Evolutionary conservation across 37 sponge, comb jelly and placozoan genomes (phyloP), one percentile per base, ranked within the genome.

Genomic region (Aplysina aerophoba): DNA sequence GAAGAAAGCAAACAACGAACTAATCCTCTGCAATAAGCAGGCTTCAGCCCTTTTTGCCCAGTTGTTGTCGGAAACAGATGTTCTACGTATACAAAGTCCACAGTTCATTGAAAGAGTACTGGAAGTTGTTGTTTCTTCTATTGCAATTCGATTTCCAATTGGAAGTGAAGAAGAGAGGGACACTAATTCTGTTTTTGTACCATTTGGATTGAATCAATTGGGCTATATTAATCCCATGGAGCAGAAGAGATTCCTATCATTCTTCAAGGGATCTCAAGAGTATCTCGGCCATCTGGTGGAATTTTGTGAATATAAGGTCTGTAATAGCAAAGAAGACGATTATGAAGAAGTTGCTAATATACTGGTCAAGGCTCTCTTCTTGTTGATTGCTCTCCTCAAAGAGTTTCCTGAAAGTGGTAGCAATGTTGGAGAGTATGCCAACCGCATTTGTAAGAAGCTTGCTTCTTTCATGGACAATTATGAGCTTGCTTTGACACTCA

Each of bases 121-220:
- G 17, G 15, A 4, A 27, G 17, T 27, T n/a, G 28, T 6, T 27
- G 71, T 35, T 4, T 11, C 71, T 2, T 31, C 15, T 27, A n/a
- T 69, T 30, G 34, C 2, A 3, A 28, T 69, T 30, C 27, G 34
- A 69, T 69, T 69, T 30, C 71, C 71, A 69, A 27, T 69, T 30
- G 71, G 34, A 16, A 69, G 71, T 69, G 71, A 69, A 35, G 35
- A 6, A 30, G 71, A 69, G 30, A 69, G 34, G 34, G 71, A 69
- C 0, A 34, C 17, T 6, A 69, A 69, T 30, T 0, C 1, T 17
- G 33, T 69, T 17, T 69, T 69, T 30, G 34, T 1, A 17, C 4
- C 11, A 6, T 62, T 14, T 62, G 71, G 30, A 30, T 31, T 34
- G 34, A 30, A 30, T 3, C 1, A 16, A 5, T 28, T 4, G 4